phyloP scores from a whole-genome alignment of 2,888 invertebrate genomes.

The Steromphala cineraria region DNA sequence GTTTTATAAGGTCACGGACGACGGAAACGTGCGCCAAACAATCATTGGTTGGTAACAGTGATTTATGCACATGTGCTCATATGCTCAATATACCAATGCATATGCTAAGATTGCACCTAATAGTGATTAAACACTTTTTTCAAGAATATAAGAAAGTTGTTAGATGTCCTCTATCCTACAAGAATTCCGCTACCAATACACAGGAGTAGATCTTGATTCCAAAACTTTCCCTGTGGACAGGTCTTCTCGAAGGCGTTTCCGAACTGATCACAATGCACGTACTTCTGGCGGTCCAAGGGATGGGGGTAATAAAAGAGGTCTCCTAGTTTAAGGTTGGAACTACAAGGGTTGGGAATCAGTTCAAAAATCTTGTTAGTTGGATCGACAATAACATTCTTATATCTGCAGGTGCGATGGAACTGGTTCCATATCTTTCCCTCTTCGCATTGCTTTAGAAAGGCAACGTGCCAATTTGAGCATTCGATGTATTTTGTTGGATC shows the following conservation, averaged over 20 bases:
- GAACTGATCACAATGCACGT: constrained; percentile 63
- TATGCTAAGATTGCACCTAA: too few species aligned
- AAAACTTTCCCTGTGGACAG: constrained; percentile 46
- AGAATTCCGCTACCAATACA: constrained; percentile 46
- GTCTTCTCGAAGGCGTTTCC: constrained; percentile 55
- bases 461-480: constrained; percentile 45
- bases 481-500: constrained; percentile 51
- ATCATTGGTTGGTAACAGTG: too few species aligned
- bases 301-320: constrained; percentile 49
- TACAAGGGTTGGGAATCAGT: constrained; percentile 37
- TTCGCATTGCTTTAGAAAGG: constrained; percentile 44
- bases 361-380: constrained; percentile 15
- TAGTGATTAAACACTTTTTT: too few species aligned
- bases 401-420: constrained; percentile 43
- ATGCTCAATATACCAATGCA: too few species aligned
- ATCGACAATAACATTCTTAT: constrained; percentile 38
- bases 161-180: neutral
- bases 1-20: too few species aligned
- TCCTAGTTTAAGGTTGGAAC: constrained; percentile 25
- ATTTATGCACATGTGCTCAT: too few species aligned
- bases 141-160: too few species aligned
- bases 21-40: too few species aligned
- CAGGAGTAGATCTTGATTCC: constrained; percentile 51
- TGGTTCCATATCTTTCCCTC: constrained; percentile 45
- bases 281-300: constrained; percentile 44